Conservation (phyloP, 2,113 vertebrate genomes). For the Myxocyprinus asiaticus region DNA sequence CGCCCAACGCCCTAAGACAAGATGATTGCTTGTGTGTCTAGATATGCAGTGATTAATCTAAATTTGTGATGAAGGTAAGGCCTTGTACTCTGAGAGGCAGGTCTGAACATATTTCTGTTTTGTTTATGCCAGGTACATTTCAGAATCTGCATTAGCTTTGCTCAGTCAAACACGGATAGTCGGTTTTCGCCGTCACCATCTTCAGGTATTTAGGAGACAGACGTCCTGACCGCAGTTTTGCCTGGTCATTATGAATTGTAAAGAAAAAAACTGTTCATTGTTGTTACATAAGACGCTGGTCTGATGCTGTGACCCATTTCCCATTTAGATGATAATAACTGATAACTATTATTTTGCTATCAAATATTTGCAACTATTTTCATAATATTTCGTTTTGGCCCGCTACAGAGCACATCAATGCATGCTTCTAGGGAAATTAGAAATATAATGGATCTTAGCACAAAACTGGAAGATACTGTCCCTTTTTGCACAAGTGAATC, state of each 20-base stretch:
- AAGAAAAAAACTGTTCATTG: background rate
- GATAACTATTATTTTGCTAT: too few species aligned
- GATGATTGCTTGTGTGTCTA: constrained; percentile 51
- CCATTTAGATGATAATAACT: constrained; percentile 51
- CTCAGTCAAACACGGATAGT: constrained; percentile 36
- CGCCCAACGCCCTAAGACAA: constrained; percentile 30
- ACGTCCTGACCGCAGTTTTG: background rate
- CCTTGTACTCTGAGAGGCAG: constrained; percentile 49
- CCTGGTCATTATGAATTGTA: constrained; percentile 1
- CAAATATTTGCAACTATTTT: constrained; percentile 38
- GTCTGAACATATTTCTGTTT: constrained; percentile 57
- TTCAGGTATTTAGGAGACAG: background rate
- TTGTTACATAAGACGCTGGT: constrained; percentile 7
- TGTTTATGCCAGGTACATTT: constrained; percentile 60
- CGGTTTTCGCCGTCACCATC: constrained; percentile 42
- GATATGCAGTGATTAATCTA: constrained; percentile 69
- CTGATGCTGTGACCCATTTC: background rate
- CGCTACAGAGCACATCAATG: too few species aligned
- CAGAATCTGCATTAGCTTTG: constrained; percentile 53
- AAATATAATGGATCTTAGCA: too few species aligned
- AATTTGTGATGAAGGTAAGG: constrained; percentile 56
- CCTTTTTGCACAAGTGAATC: too few species aligned
- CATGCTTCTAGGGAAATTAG: too few species aligned
- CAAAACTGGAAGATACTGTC: too few species aligned
- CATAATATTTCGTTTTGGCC: constrained; percentile 54